Evolutionary conservation across 2,797 vertebrate species (phyloP).

Genomic region (Hippopotamyrus pictus): DNA sequence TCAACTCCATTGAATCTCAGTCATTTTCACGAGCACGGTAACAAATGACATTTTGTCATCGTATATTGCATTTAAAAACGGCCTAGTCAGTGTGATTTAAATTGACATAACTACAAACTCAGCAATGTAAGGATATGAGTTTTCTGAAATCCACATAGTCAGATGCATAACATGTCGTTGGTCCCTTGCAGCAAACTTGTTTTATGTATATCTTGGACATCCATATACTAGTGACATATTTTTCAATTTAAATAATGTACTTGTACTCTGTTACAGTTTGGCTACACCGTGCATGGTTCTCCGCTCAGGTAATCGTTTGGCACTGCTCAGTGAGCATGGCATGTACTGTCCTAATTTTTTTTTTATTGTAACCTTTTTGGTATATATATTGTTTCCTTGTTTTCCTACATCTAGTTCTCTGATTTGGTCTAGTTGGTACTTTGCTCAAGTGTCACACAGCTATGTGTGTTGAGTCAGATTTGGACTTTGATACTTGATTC

Average conservation of each 20-base stretch:
- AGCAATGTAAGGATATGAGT: not conserved
- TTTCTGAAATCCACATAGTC: not conserved
- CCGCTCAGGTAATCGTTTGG: not conserved
- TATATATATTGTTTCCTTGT: not conserved
- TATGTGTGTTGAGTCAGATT: not conserved
- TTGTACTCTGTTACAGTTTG: not conserved
- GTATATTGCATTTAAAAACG: not conserved
- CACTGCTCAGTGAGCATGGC: not conserved
- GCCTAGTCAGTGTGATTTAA: not conserved
- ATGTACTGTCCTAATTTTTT: not conserved
- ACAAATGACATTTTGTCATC: not conserved
- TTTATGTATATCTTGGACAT: not conserved
- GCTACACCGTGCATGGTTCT: not conserved
- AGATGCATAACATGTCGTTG: not conserved
- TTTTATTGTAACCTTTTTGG: not conserved
- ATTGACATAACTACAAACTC: not conserved
- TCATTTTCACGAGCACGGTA: not conserved
- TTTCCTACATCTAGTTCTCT: not conserved
- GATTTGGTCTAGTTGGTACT: not conserved
- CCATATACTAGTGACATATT: not conserved
- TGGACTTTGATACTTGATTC: not conserved
- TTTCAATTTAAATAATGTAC: not conserved
- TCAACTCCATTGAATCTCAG: not conserved
- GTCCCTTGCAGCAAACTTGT: not conserved
- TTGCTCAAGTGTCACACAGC: not conserved